phyloP scores from a whole-genome alignment of 2,797 vertebrate genomes.

The Prionace glauca region DNA sequence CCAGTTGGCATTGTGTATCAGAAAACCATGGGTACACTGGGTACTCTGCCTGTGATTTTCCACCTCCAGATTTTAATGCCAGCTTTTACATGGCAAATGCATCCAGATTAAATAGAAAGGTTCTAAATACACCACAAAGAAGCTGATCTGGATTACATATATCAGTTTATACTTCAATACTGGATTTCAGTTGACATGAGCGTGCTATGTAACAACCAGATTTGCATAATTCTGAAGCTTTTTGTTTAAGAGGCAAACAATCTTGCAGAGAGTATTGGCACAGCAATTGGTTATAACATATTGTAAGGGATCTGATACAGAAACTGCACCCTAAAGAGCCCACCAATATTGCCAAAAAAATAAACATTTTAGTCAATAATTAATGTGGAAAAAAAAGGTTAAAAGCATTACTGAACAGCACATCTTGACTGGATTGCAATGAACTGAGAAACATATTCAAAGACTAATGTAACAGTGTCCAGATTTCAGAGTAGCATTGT shows the following conservation, averaged over 20 bases:
- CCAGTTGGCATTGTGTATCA: neutral
- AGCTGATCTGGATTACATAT: neutral
- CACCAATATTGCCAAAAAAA: constrained; percentile 1
- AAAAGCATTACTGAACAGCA: neutral
- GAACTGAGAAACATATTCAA: neutral
- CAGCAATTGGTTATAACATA: neutral
- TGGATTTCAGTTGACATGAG: neutral
- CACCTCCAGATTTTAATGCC: neutral
- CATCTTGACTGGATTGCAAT: neutral
- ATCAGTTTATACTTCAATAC: neutral
- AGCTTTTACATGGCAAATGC: neutral
- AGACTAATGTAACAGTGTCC: neutral
- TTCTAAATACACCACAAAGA: too few relatives aligned
- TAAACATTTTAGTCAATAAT: neutral
- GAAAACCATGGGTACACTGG: neutral
- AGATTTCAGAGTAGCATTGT: neutral
- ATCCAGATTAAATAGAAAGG: too few relatives aligned
- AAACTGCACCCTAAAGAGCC: neutral
- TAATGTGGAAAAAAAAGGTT: neutral
- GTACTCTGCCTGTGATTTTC: neutral
- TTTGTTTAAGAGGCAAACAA: neutral
- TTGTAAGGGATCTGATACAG: neutral
- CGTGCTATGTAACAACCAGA: neutral
- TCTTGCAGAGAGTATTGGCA: neutral
- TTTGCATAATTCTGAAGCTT: neutral